Evolutionary conservation across 2,888 invertebrate species (phyloP).

Genomic region (Meloe dianella): DNA sequence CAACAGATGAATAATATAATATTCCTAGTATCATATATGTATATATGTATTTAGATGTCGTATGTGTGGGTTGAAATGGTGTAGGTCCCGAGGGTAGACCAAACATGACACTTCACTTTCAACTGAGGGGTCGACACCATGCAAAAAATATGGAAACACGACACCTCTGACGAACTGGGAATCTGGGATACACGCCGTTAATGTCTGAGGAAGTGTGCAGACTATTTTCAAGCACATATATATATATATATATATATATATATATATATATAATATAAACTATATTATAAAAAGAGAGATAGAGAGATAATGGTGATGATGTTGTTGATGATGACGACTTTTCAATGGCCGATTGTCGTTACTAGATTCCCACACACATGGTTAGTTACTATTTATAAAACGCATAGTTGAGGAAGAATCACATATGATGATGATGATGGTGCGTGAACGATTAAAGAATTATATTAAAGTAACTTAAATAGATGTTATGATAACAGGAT

Average conservation of each 20-base stretch:
- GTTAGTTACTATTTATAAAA: not conserved
- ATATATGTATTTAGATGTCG: not conserved
- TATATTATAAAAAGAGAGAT: not conserved
- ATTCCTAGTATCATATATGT: constrained; percentile 35
- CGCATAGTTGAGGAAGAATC: not conserved
- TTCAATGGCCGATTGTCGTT: constrained; percentile 16
- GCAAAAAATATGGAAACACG: constrained; percentile 56
- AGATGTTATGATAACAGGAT: not conserved
- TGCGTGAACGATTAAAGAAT: not conserved
- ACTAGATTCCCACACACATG: not conserved
- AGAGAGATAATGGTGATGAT: not conserved
- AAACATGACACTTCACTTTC: constrained; percentile 61
- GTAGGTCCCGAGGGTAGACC: constrained; percentile 51
- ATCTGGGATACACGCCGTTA: constrained; percentile 16
- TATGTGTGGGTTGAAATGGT: constrained; percentile 40
- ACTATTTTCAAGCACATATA: constrained; percentile 9
- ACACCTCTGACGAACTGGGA: constrained; percentile 48
- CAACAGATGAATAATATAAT: constrained; percentile 50
- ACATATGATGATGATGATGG: not conserved
- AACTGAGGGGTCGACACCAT: constrained; percentile 47
- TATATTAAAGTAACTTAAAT: not conserved
- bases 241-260: constrained; percentile 10
- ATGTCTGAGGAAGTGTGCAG: constrained; percentile 14
- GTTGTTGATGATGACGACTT: constrained; percentile 15
- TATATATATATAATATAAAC: constrained; percentile 3